Base-by-base conservation (phyloP, 2,888 invertebrate species). In the Leucania comma region DNA sequence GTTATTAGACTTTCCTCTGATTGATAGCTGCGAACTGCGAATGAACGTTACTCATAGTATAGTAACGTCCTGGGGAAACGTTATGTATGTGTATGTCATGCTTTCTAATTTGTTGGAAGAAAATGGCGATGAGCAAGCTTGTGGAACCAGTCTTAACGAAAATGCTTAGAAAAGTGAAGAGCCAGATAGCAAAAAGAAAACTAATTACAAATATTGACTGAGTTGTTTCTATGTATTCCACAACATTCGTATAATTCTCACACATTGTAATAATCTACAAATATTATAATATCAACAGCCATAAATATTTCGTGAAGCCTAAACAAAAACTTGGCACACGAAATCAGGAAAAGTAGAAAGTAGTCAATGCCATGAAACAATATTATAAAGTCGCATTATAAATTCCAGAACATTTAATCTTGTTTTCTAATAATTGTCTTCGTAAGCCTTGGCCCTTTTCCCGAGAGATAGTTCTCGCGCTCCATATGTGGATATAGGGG, bases 401-500 rank as follows among this genome's bases (percentile, higher is more conserved):
- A 67, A 29, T 66, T 56, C 1, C 17, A 59, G 32, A 76, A 62
- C 17, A 10, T 38, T 42, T 35, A n/a, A 8, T 3, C 38, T 32
- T 32, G 42, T 29, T 29, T n/a, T 12, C 32, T 59, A 50, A 42
- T 42, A 26, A 82, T 72, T 68, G 82, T 82, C 54, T 68, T 62
- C 65, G 48, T 57, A 53, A 62, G 72, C 71, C 81, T 78, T 85
- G 73, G 72, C 69, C 86, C 68, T 78, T 72, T 72, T 72, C 64
- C 61, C 56, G n/a, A 42, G 54, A 70, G 78, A 46, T 67, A 72
- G n/a, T n/a, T n/a, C n/a, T 75, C 53, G 53, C 68, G 60, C 79
- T 69, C 88, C 87, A 80, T 86, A 86, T 87, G 83, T 81, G 87
- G 88, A 72, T 78, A 84, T 82, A 76, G 77, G 83, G 84, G 83